Percentiles rank a stretch among this genome's conserved stretches.
These are phyloP conservation scores for Leucoraja ocellata DNA, from an alignment of 2,797 vertebrate species.

Conservation along the genomic window DNA sequence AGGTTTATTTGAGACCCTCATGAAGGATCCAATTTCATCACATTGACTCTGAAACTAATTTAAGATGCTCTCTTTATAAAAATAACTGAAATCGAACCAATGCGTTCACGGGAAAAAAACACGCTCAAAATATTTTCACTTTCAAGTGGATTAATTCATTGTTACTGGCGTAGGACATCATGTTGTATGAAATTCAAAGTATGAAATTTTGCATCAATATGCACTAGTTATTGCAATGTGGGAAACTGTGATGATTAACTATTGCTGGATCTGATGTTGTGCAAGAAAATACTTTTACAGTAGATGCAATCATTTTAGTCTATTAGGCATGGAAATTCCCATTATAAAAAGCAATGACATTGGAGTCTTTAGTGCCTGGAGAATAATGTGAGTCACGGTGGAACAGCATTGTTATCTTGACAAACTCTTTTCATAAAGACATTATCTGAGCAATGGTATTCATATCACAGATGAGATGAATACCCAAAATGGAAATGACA, in stretches of 20 bases:
- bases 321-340: neutral
- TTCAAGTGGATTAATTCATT: neutral
- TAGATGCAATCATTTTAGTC: neutral
- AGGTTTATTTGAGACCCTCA: neutral
- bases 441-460: neutral
- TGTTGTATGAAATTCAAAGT: neutral
- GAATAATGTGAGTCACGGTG: neutral
- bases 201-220: neutral
- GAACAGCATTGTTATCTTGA: neutral
- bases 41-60: neutral
- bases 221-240: neutral
- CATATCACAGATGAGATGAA: slow-evolving; percentile 19
- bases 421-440: neutral
- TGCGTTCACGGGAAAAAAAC: neutral
- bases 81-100: too few relatives aligned
- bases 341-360: neutral
- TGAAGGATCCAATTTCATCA: neutral
- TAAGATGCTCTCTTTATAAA: neutral
- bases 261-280: neutral
- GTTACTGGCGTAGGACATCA: neutral
- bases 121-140: neutral
- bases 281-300: neutral
- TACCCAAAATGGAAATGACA: slow-evolving; percentile 5
- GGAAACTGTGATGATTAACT: neutral
- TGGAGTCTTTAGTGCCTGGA: neutral